Evolutionary conservation across 2,888 invertebrate species (phyloP).

Genomic region (Protodeltote pygarga): DNA sequence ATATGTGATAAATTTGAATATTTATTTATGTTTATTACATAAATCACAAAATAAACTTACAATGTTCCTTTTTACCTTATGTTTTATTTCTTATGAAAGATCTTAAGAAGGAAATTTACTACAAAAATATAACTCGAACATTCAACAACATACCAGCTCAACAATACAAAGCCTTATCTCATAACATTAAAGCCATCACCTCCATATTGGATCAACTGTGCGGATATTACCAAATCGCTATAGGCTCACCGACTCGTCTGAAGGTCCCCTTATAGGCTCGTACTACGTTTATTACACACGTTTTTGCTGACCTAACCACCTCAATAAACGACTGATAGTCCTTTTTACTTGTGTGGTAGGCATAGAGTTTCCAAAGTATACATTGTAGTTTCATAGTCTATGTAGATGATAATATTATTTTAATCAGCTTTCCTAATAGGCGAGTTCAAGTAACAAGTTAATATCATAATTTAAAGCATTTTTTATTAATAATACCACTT

Average conservation of each 20-base stretch:
- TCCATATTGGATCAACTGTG: slow-evolving; percentile 15
- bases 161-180: slow-evolving; percentile 15
- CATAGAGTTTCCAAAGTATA: slow-evolving; percentile 37
- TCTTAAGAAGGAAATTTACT: neutral
- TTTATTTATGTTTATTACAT: too few relatives aligned
- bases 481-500: too few relatives aligned
- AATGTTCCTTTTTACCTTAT: neutral
- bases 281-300: slow-evolving; percentile 54
- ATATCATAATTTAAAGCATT: too few relatives aligned
- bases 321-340: slow-evolving; percentile 47
- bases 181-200: slow-evolving; percentile 18
- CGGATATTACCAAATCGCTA: slow-evolving; percentile 25
- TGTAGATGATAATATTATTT: slow-evolving; percentile 4
- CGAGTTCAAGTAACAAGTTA: too few relatives aligned
- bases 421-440: neutral
- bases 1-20: too few relatives aligned
- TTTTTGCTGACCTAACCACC: slow-evolving; percentile 59
- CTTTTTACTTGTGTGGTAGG: slow-evolving; percentile 34
- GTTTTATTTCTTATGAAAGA: neutral
- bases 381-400: neutral
- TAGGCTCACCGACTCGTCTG: slow-evolving; percentile 39
- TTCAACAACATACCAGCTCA: slow-evolving; percentile 2
- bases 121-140: too few relatives aligned
- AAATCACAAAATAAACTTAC: too few relatives aligned
- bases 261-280: slow-evolving; percentile 45